A percentile compares a stretch with the other conserved stretches of the same genome.
Evolutionary conservation across 1,140 invertebrate genomes (phyloP).

Genomic region (Phortica variegata): DNA sequence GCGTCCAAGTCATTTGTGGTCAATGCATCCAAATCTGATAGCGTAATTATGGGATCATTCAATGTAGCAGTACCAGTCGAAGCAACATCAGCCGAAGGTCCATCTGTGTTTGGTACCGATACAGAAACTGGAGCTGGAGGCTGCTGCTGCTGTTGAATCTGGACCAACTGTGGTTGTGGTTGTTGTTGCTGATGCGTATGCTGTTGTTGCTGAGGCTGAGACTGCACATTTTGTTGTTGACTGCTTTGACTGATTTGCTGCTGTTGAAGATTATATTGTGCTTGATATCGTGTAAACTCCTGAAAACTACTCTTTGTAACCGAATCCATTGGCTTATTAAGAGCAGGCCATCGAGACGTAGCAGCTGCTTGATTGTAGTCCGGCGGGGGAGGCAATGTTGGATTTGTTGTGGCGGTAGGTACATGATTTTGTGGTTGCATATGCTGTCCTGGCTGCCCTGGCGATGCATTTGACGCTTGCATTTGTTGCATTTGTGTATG

Average conservation of each 20-base stretch:
- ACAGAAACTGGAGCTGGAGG: conserved; percentile 5
- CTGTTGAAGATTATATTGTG: conserved; percentile 64
- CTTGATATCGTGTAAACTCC: conserved; percentile 64
- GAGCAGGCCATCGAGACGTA: conserved; percentile 58
- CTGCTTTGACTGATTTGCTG: conserved; percentile 29
- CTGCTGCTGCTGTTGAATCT: conserved; percentile 21
- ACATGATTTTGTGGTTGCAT: conserved; percentile 31
- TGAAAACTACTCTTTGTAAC: conserved; percentile 64
- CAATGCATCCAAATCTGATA: conserved; percentile 58
- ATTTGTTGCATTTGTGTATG: conserved; percentile 20
- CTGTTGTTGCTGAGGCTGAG: conserved; percentile 25
- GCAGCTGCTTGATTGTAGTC: conserved; percentile 57
- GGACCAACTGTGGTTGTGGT: conserved; percentile 15
- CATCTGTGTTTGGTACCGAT: conserved; percentile 8
- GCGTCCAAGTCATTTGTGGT: conserved; percentile 65
- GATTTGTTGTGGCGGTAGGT: conserved; percentile 46
- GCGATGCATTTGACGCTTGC: conserved; percentile 18
- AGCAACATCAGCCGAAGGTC: conserved; percentile 5
- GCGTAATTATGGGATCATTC: conserved; percentile 42
- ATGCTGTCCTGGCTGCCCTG: conserved; percentile 22
- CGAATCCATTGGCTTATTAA: conserved; percentile 62
- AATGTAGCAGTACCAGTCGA: conserved; percentile 18
- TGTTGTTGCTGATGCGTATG: conserved; percentile 11
- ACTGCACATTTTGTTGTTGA: conserved; percentile 49
- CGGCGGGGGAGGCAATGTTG: conserved; percentile 42